phyloP scores from a whole-genome alignment of 2,113 vertebrate genomes.

The Oreochromis tanganicae region DNA sequence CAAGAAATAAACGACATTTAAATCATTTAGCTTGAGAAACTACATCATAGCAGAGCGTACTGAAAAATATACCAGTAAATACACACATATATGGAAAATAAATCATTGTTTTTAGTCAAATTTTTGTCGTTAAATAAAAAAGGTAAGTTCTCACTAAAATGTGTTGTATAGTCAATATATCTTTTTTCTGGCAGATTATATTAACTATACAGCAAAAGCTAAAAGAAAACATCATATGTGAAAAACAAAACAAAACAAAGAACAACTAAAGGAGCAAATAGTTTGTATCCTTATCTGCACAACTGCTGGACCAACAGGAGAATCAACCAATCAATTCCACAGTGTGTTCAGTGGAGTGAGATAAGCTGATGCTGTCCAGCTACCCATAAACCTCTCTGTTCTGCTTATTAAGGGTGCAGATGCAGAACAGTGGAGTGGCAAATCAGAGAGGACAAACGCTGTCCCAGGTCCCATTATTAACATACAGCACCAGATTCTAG shows the following conservation, averaged over 20 bases:
- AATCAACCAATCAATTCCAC: not conserved
- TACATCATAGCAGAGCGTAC: not conserved
- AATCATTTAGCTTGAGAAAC: not conserved
- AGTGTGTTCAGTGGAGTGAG: not conserved
- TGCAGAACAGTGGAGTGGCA: not conserved
- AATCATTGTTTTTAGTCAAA: not conserved
- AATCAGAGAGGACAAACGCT: not conserved
- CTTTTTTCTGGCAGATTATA: constrained; percentile 12
- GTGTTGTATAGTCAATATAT: not conserved
- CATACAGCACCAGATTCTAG: not conserved
- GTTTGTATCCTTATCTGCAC: constrained; percentile 7
- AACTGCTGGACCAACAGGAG: not conserved
- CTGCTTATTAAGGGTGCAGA: not conserved
- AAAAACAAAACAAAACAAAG: not conserved
- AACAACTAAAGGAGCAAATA: not conserved
- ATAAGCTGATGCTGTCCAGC: not conserved
- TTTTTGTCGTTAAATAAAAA: not conserved
- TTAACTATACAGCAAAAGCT: constrained; percentile 6
- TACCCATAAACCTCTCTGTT: constrained; percentile 16
- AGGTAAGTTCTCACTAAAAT: not conserved
- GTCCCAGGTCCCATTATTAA: not conserved
- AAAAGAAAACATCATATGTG: not conserved
- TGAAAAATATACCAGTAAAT: not conserved
- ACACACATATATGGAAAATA: not conserved
- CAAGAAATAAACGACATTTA: not conserved